phyloP scores from a whole-genome alignment of 2,797 vertebrate species.

The Xerus rutilus region DNA sequence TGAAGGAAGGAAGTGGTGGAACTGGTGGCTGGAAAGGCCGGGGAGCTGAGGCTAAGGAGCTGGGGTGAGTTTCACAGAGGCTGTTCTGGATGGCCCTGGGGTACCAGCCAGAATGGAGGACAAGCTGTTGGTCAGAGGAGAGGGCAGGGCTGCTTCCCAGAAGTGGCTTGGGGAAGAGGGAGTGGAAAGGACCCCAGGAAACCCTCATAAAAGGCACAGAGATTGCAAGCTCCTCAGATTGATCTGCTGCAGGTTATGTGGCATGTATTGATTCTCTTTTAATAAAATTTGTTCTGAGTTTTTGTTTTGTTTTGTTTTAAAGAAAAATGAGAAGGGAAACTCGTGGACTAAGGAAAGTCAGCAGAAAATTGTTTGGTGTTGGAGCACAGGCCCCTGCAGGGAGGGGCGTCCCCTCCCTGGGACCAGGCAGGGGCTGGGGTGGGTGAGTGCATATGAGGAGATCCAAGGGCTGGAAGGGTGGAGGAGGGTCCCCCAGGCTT shows the following conservation, averaged over 20 bases:
- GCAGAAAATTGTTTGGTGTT: neutral
- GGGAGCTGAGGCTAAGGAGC: neutral
- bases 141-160: neutral
- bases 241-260: neutral
- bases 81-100: neutral
- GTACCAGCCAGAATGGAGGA: neutral
- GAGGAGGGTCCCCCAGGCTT: neutral
- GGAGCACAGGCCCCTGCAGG: neutral
- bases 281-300: slow-evolving; percentile 61
- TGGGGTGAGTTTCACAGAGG: neutral
- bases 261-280: slow-evolving; percentile 67
- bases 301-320: neutral
- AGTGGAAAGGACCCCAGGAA: neutral
- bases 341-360: neutral
- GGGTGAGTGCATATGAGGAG: neutral
- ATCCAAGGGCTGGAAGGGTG: rapidly evolving
- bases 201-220: neutral
- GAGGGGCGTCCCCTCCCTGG: neutral
- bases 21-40: neutral
- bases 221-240: neutral
- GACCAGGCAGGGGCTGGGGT: rapidly evolving
- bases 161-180: neutral
- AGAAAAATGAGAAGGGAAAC: neutral
- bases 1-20: neutral
- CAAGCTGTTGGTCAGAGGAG: neutral